phyloP scores from a whole-genome alignment of 2,113 vertebrate species.

The Etheostoma cragini region DNA sequence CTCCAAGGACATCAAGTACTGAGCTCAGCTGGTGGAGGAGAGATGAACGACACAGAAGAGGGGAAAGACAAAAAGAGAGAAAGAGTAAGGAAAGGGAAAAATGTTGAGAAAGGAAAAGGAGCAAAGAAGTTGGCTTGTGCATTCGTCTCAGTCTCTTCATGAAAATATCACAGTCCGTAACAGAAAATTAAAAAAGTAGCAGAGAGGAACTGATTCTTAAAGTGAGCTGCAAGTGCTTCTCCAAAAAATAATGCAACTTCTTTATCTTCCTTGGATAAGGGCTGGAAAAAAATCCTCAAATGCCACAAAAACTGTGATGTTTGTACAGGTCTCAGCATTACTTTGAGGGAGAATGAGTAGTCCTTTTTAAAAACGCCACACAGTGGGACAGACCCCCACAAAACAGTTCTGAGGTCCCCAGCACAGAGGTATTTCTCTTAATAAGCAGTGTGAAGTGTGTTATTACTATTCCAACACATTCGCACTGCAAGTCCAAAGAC shows the following conservation, averaged over 20 bases:
- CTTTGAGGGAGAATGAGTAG: not conserved
- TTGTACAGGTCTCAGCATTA: not conserved
- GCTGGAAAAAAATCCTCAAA: not conserved
- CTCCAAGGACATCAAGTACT: conserved; percentile 7
- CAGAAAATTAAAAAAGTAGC: conserved; percentile 7
- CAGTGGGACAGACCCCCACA: not conserved
- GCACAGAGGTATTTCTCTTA: not conserved
- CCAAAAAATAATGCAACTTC: conserved; percentile 1
- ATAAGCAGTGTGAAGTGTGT: not conserved
- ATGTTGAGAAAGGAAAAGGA: not conserved
- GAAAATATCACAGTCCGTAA: not conserved
- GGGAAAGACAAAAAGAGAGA: not conserved
- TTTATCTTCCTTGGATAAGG: not conserved
- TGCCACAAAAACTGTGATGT: not conserved
- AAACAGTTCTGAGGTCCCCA: conserved; percentile 5
- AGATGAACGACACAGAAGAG: not conserved
- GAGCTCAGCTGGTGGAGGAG: conserved; percentile 43
- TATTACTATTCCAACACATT: not conserved
- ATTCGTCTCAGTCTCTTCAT: not conserved
- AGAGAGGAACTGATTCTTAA: not conserved
- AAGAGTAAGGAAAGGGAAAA: not conserved
- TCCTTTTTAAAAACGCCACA: conserved; percentile 15
- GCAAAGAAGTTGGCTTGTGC: conserved; percentile 10
- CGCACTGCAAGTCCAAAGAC: not conserved
- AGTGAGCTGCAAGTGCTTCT: conserved; percentile 51